phyloP scores from a whole-genome alignment of 1,140 invertebrate species.

The Paramacrobiotus metropolitanus region DNA sequence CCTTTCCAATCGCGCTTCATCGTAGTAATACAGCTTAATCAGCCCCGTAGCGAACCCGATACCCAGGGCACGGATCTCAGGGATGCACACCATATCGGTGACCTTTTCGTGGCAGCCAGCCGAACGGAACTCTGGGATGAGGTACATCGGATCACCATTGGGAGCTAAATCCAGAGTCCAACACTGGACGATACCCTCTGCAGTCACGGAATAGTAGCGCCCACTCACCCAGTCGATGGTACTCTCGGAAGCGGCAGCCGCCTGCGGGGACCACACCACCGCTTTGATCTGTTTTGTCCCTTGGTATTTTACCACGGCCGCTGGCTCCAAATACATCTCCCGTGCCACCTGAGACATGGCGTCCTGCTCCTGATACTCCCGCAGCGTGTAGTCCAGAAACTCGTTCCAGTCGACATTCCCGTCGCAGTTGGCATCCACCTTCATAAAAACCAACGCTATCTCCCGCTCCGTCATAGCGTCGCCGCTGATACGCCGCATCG shows the following conservation, averaged over 20 bases:
- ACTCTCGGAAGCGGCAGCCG: not conserved
- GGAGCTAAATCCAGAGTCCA: constrained; percentile 14
- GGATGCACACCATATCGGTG: not conserved
- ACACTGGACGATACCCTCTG: not conserved
- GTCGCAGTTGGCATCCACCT: constrained; percentile 21
- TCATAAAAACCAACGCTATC: constrained; percentile 18
- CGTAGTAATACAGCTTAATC: constrained; percentile 17
- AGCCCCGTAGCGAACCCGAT: no score
- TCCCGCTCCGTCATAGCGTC: constrained; percentile 14
- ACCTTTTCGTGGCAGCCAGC: not conserved
- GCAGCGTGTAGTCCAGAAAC: constrained; percentile 18
- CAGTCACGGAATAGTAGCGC: not conserved
- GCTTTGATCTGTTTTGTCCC: not conserved
- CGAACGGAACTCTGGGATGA: not conserved
- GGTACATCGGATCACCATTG: constrained; percentile 12
- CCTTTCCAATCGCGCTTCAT: constrained; percentile 13
- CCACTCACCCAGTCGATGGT: not conserved
- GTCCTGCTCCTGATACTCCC: constrained; percentile 18
- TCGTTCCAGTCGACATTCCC: constrained; percentile 22
- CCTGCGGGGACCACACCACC: not conserved
- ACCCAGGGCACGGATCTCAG: not conserved
- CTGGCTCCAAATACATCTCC: constrained; percentile 3
- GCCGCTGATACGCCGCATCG: constrained; percentile 15
- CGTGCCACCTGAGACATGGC: constrained; percentile 16
- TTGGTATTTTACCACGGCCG: not conserved